These are phyloP conservation scores for Lycodopsis pacificus DNA, from an alignment of 2,797 vertebrate genomes.

Conservation along the genomic window DNA sequence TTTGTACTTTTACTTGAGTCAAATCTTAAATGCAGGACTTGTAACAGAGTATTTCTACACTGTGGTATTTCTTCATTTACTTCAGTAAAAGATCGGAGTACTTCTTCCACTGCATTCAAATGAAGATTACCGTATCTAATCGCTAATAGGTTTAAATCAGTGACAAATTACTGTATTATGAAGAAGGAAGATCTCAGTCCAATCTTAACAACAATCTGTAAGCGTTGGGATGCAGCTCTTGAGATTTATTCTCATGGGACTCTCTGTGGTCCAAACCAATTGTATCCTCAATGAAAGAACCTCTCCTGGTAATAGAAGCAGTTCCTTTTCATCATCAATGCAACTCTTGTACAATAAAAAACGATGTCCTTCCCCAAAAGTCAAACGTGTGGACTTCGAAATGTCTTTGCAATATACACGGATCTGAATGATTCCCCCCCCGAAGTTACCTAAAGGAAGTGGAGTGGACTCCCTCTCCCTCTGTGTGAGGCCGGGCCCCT, in stretches of 20 bases:
- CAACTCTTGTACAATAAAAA: constrained; percentile 10
- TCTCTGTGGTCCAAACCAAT: constrained; percentile 17
- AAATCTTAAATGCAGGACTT: background rate
- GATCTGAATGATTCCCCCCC: constrained; percentile 12
- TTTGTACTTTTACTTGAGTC: too few relatives aligned
- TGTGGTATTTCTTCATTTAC: background rate
- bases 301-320: constrained; percentile 1
- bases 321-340: constrained; percentile 9
- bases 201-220: constrained; percentile 14
- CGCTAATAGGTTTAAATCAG: background rate
- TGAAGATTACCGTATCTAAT: background rate
- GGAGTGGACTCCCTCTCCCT: constrained; percentile 48
- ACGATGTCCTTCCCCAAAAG: constrained; percentile 17
- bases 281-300: constrained; percentile 8
- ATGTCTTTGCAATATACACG: constrained; percentile 40
- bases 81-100: background rate
- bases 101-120: background rate
- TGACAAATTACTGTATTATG: constrained; percentile 2
- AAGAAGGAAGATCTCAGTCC: constrained; percentile 9
- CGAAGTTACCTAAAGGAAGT: constrained; percentile 50
- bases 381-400: constrained; percentile 40
- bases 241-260: background rate
- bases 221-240: background rate
- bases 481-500: constrained; percentile 72
- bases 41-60: background rate